Conservation (phyloP, 2,888 invertebrate species). For the Oxycera nigricornis region DNA sequence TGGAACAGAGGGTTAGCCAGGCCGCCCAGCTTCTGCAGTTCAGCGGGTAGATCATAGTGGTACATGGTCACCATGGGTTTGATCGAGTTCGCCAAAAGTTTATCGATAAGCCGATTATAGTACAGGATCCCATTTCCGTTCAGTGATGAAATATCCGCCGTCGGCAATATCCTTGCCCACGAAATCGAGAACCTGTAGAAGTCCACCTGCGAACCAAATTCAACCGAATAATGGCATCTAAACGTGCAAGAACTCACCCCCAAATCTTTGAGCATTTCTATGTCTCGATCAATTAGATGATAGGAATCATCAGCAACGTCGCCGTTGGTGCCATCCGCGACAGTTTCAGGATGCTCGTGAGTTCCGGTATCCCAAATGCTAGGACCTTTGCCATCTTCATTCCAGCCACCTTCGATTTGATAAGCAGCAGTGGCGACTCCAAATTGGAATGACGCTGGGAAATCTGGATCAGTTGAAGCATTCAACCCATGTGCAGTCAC, state of each 20-base stretch:
- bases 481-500: too few relatives aligned
- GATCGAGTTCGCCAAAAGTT: constrained; percentile 68
- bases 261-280: constrained; percentile 64
- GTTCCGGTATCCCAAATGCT: constrained; percentile 64
- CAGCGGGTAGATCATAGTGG: constrained; percentile 66
- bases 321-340: constrained; percentile 63
- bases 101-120: constrained; percentile 71
- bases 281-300: constrained; percentile 67
- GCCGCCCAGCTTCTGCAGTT: constrained; percentile 66
- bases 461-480: constrained; percentile 38
- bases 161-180: constrained; percentile 71
- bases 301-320: constrained; percentile 70
- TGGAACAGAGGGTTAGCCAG: constrained; percentile 61
- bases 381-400: constrained; percentile 62
- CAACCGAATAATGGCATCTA: not conserved
- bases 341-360: constrained; percentile 56
- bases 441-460: constrained; percentile 53
- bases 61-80: constrained; percentile 67
- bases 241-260: constrained; percentile 57
- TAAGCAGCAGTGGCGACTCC: constrained; percentile 55
- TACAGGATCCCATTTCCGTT: constrained; percentile 69
- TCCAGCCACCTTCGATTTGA: constrained; percentile 56
- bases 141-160: constrained; percentile 64
- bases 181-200: constrained; percentile 69
- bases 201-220: constrained; percentile 52